phyloP scores from a whole-genome alignment of 2,797 vertebrate genomes.

The Cercopithecus diana region DNA sequence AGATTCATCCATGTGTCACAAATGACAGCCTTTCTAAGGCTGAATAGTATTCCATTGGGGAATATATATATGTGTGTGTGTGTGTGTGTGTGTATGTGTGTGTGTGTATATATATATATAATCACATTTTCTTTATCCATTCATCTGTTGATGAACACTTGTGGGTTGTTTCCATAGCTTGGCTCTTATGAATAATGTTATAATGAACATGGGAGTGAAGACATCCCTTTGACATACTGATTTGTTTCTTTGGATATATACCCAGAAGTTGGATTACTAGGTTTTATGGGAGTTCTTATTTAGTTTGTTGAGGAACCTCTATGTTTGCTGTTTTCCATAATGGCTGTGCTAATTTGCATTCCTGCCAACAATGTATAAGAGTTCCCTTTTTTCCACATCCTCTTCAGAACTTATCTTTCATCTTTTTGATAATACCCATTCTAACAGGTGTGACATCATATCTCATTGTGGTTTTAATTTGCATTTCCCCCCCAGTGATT shows the following conservation, averaged over 20 bases:
- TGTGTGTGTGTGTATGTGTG: too few species aligned
- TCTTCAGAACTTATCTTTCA: neutral
- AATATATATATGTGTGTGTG: too few species aligned
- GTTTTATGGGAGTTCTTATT: neutral
- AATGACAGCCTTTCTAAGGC: neutral
- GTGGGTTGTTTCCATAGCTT: neutral
- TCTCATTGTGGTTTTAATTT: neutral
- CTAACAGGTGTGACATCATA: neutral
- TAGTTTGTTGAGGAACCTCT: neutral
- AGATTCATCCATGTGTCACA: neutral
- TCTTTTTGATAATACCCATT: neutral
- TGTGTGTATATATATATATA: rapidly evolving
- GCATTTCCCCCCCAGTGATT: neutral
- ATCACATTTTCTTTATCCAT: neutral
- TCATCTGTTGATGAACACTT: neutral
- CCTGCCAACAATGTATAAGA: neutral
- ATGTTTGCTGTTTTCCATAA: neutral
- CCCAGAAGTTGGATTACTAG: neutral
- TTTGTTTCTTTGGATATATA: neutral
- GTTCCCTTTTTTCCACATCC: neutral
- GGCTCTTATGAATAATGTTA: neutral
- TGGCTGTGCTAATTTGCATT: neutral
- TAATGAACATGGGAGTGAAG: neutral
- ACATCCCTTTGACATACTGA: neutral
- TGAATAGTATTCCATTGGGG: neutral